Evolutionary conservation across 2,113 vertebrate genomes (phyloP).

Genomic region (Ahaetulla prasina): DNA sequence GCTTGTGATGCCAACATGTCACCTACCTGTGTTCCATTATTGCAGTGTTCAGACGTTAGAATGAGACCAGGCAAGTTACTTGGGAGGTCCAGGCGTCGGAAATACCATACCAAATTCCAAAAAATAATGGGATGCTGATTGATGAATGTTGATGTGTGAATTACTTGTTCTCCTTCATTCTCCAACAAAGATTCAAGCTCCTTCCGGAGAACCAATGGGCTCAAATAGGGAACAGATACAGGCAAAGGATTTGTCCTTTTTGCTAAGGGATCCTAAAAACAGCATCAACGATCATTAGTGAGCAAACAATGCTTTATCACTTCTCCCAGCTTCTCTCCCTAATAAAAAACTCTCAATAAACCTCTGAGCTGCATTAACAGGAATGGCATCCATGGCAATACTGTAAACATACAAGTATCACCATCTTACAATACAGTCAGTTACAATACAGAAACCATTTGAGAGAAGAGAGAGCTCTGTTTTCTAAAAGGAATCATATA

Average conservation of each 20-base stretch:
- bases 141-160: conserved; percentile 94
- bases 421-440: background rate
- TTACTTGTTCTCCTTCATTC: conserved; percentile 96
- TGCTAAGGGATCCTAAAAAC: conserved; percentile 80
- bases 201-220: conserved; percentile 92
- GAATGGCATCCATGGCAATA: background rate
- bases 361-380: background rate
- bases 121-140: conserved; percentile 98
- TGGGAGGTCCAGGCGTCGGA: conserved; percentile 88
- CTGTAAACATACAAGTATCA: background rate
- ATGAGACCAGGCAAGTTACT: conserved; percentile 93
- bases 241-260: conserved; percentile 83
- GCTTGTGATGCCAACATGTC: background rate
- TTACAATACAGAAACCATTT: background rate
- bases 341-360: background rate
- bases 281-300: background rate
- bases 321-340: background rate
- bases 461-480: background rate
- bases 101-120: conserved; percentile 99
- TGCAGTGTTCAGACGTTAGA: conserved; percentile 94
- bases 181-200: conserved; percentile 94
- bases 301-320: background rate
- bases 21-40: conserved; percentile 85
- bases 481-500: background rate
- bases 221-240: conserved; percentile 94